phyloP scores from a whole-genome alignment of 2,888 invertebrate genomes.

The Conus canariensis region DNA sequence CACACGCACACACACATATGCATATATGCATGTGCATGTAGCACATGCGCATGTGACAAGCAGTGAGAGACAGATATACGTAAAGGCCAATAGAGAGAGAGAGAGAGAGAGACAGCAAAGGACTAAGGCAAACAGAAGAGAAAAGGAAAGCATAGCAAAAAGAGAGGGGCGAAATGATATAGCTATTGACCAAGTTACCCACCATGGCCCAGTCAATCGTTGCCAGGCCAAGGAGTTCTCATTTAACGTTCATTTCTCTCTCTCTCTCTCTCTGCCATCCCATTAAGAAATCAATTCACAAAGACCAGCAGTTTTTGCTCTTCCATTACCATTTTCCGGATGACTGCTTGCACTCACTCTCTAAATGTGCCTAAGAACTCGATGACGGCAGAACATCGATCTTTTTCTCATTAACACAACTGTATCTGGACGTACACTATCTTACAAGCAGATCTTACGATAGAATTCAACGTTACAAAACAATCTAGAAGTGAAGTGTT shows the following conservation, averaged over 20 bases:
- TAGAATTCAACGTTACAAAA: too few species aligned
- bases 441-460: too few species aligned
- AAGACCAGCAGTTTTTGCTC: background rate
- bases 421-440: too few species aligned
- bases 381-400: too few species aligned
- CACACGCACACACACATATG: too few species aligned
- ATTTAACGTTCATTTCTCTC: background rate
- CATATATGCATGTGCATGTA: too few species aligned
- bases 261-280: background rate
- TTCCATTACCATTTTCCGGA: background rate
- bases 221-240: background rate
- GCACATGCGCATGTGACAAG: too few species aligned
- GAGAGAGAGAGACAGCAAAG: constrained; percentile 34
- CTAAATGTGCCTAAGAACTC: background rate
- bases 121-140: background rate
- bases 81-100: background rate
- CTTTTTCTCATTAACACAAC: too few species aligned
- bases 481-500: too few species aligned
- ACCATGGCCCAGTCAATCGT: background rate
- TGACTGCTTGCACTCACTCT: background rate
- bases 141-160: background rate
- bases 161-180: too few species aligned
- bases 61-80: too few species aligned
- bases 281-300: background rate
- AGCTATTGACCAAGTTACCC: too few species aligned